Conservation (phyloP, 2,113 vertebrate species). For the Cervus canadensis region DNA sequence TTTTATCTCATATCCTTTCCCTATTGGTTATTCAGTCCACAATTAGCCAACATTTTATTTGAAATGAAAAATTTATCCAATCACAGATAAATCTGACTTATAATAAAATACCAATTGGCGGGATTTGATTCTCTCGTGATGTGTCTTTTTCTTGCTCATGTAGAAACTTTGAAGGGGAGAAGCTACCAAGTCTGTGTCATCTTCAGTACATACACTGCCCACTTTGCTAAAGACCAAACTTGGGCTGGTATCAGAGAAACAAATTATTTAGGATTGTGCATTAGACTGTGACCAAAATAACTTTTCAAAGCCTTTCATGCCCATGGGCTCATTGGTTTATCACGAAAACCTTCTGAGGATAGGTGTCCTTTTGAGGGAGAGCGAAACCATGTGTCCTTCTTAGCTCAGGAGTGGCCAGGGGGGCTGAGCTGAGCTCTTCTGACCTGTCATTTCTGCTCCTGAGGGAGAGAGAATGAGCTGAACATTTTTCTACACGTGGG, state of each 20-base stretch:
- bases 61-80: not conserved
- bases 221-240: not conserved
- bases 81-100: not conserved
- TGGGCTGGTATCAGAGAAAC: not conserved
- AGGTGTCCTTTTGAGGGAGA: not conserved
- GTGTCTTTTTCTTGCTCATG: not conserved
- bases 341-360: not conserved
- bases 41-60: not conserved
- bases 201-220: not conserved
- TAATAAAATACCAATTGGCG: not conserved
- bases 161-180: not conserved
- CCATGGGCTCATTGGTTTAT: not conserved
- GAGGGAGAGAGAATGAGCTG: not conserved
- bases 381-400: not conserved
- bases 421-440: not conserved
- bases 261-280: not conserved
- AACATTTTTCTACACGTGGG: not conserved
- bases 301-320: not conserved
- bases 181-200: not conserved
- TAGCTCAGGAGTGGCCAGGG: not conserved
- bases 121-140: not conserved
- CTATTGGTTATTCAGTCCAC: not conserved
- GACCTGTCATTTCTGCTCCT: not conserved
- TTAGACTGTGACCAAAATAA: not conserved
- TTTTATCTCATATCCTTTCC: not conserved